These are phyloP conservation scores for Tadarida brasiliensis DNA, from an alignment of 2,797 vertebrate species.

Conservation along the genomic window DNA sequence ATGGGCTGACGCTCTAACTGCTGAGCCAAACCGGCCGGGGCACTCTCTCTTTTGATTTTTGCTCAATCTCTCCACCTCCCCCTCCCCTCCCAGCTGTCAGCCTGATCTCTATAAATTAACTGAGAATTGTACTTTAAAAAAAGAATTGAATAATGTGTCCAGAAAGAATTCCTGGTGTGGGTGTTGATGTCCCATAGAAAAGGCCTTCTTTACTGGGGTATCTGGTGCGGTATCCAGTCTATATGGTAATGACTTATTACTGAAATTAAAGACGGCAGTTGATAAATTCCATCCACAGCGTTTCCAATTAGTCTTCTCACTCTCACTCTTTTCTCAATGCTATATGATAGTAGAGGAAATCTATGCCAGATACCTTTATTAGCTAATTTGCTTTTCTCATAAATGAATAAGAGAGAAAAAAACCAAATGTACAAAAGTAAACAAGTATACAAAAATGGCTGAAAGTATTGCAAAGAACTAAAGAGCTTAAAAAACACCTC, in stretches of 20 bases:
- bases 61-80: background rate
- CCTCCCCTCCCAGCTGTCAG: background rate
- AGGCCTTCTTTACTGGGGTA: background rate
- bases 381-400: conserved; percentile 1
- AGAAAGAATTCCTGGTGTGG: background rate
- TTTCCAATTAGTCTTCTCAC: background rate
- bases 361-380: background rate
- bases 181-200: background rate
- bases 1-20: too few species aligned
- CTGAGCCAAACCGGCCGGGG: too few species aligned
- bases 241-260: background rate
- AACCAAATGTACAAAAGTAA: conserved; percentile 8
- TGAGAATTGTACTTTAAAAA: background rate
- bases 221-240: background rate
- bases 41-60: too few species aligned
- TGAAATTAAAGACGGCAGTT: conserved; percentile 10
- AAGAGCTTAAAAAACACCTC: background rate
- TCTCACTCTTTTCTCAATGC: too few species aligned
- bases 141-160: conserved; percentile 18
- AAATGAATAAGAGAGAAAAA: background rate
- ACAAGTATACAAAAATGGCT: background rate
- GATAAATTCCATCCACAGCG: background rate
- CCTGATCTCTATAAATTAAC: background rate
- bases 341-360: background rate
- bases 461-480: background rate